Evolutionary conservation across 2,113 vertebrate genomes (phyloP), one percentile per base, ranked within the genome.

Genomic region (Hippoglossus stenolepis): DNA sequence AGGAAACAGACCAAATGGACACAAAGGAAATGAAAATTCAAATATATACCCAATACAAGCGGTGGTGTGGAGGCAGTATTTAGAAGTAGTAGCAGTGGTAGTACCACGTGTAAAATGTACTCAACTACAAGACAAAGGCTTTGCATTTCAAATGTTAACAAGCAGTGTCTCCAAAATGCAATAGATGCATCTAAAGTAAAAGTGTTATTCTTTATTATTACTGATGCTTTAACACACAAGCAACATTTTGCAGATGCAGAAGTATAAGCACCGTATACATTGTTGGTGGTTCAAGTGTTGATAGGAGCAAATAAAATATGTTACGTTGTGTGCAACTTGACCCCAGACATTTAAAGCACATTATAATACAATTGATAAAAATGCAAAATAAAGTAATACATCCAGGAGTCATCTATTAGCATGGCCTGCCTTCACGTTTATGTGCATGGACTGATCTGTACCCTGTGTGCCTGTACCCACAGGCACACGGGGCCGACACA

Each of bases 311-410:
- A 38, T 0, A 38, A 38, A 38, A 38, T 2, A 38, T 10, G 7
- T 10, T 2, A 38, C 35, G 9, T 38, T 38, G 8, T 38, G 35
- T 47, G 2, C 18, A 35, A 13, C 20, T 4, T n/a, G 54, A 24
- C 9, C 8, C n/a, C 54, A 23, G 54, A n/a, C 3, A 21, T 57
- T 4, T 14, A 64, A 75, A 60, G 59, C 23, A 28, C 45, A 63
- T 65, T 63, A 75, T 26, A 69, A 77, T 21, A 23, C 21, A 74
- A 65, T 76, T 38, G 53, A 84, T 69, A 66, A 8, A 77, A 75
- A 82, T 69, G 58, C 24, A 77, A 64, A 28, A 72, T 23, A 71
- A 75, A 45, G 31, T 35, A 68, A 80, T 81, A 65, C 65, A 84
- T 82, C 23, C 54, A 68, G 59, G 13, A 59, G 58, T 49, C 75